Percentiles rank a stretch among this genome's conserved stretches.
These are phyloP conservation scores for Anarsia innoxiella DNA, from an alignment of 2,888 invertebrate species.

Conservation along the genomic window DNA sequence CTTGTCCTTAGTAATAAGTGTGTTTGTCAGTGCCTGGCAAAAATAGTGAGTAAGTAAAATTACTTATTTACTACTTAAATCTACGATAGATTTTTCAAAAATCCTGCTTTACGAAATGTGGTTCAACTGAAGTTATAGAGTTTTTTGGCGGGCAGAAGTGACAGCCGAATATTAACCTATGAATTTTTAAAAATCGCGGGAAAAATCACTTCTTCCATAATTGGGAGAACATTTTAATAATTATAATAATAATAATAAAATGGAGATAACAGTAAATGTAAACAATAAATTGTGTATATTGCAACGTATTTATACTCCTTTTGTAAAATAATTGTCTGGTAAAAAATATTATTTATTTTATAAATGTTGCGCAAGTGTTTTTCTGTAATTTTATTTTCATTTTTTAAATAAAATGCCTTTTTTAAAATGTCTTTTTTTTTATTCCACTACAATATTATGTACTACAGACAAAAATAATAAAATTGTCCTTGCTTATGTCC, in stretches of 20 bases:
- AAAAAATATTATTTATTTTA: slow-evolving; percentile 39
- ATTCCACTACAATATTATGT: too few relatives aligned
- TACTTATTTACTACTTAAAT: too few relatives aligned
- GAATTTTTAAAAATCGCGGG: background rate
- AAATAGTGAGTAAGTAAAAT: too few relatives aligned
- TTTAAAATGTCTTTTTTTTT: slow-evolving; percentile 29
- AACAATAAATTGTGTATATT: background rate
- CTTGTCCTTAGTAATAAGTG: too few relatives aligned
- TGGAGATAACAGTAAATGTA: background rate
- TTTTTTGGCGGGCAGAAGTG: too few relatives aligned
- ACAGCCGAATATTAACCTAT: too few relatives aligned
- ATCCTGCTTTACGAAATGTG: too few relatives aligned
- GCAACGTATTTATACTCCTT: background rate
- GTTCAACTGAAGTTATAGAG: too few relatives aligned
- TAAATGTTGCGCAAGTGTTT: slow-evolving; percentile 68
- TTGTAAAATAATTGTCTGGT: background rate
- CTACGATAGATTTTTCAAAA: too few relatives aligned
- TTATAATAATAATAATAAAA: background rate
- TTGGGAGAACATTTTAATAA: background rate
- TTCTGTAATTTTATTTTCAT: slow-evolving; percentile 56
- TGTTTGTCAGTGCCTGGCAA: too few relatives aligned
- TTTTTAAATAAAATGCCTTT: slow-evolving; percentile 59
- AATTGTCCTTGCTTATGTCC: too few relatives aligned
- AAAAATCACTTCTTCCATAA: background rate
- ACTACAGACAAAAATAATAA: too few relatives aligned